Evolutionary conservation across 2,888 invertebrate species (phyloP).

Genomic region (Ichneumoninae sp.): DNA sequence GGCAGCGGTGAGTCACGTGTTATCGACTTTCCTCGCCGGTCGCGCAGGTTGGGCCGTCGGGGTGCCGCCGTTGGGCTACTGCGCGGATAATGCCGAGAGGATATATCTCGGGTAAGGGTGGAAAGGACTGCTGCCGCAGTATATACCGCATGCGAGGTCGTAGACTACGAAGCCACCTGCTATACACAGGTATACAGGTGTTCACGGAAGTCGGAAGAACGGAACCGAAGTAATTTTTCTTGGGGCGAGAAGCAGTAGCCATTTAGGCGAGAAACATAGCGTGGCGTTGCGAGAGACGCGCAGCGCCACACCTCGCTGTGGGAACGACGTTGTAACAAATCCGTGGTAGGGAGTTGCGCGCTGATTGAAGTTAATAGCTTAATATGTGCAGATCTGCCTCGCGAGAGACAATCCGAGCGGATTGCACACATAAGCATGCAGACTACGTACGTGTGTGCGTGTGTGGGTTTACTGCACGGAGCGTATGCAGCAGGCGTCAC

Average conservation of each 20-base stretch:
- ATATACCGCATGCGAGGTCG: constrained; percentile 6
- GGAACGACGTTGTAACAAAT: constrained; percentile 5
- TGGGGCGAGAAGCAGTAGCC: neutral
- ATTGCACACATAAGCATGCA: neutral
- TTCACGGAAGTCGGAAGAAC: neutral
- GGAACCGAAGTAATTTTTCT: neutral
- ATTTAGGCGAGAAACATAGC: neutral
- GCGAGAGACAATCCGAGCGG: constrained; percentile 3
- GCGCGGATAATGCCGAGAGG: constrained; percentile 31
- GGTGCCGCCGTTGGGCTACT: constrained; percentile 18
- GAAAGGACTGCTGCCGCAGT: constrained; percentile 37
- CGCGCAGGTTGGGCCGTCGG: constrained; percentile 67
- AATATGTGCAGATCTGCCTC: constrained; percentile 20
- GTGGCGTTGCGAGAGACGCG: neutral
- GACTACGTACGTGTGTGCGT: neutral
- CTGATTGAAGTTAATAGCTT: constrained; percentile 38
- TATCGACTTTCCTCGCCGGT: constrained; percentile 77
- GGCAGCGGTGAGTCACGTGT: constrained; percentile 74
- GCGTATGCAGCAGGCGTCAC: neutral
- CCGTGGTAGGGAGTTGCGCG: neutral
- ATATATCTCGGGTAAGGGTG: constrained; percentile 38
- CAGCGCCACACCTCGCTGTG: neutral
- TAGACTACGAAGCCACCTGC: constrained; percentile 19
- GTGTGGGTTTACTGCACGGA: constrained; percentile 6
- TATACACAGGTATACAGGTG: constrained; percentile 8